Evolutionary conservation across 30 jellyfish, hydroid and myxozoan genomes (phyloP).

Genomic region (Morbakka virulenta): DNA sequence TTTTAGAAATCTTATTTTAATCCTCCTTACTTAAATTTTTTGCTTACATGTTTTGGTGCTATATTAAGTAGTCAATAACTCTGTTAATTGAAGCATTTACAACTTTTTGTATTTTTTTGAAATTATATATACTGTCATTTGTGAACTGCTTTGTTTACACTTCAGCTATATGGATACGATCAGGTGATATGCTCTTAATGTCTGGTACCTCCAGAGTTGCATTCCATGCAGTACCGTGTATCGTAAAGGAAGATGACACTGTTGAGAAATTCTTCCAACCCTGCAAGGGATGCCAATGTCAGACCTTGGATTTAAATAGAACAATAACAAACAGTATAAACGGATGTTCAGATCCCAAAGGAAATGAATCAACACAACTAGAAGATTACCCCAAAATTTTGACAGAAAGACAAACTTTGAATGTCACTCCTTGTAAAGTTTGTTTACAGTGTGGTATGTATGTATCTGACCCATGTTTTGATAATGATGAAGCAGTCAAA

Average conservation of each 20-base stretch:
- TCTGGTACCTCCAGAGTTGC: slow-evolving; percentile 93
- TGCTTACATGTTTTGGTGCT: too few species aligned
- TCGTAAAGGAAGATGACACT: slow-evolving; percentile 37
- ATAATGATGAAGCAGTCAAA: neutral
- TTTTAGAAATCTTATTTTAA: too few species aligned
- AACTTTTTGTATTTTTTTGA: too few species aligned
- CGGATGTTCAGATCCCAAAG: neutral
- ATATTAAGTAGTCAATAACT: too few species aligned
- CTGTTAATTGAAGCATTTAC: too few species aligned
- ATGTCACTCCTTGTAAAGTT: too few species aligned
- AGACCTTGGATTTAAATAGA: neutral
- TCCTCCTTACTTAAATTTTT: too few species aligned
- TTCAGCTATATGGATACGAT: slow-evolving; percentile 94
- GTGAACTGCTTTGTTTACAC: too few species aligned
- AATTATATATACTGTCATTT: too few species aligned
- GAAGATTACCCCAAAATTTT: neutral
- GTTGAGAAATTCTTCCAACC: neutral
- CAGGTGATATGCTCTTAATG: slow-evolving; percentile 92
- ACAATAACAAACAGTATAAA: too few species aligned
- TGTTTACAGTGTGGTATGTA: too few species aligned
- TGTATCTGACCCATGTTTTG: too few species aligned
- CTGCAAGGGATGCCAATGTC: neutral
- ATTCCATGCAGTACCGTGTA: slow-evolving; percentile 98
- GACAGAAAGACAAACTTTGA: neutral
- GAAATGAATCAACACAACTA: neutral